Evolutionary conservation across 2,797 vertebrate genomes (phyloP).

Genomic region (Scyliorhinus canicula): DNA sequence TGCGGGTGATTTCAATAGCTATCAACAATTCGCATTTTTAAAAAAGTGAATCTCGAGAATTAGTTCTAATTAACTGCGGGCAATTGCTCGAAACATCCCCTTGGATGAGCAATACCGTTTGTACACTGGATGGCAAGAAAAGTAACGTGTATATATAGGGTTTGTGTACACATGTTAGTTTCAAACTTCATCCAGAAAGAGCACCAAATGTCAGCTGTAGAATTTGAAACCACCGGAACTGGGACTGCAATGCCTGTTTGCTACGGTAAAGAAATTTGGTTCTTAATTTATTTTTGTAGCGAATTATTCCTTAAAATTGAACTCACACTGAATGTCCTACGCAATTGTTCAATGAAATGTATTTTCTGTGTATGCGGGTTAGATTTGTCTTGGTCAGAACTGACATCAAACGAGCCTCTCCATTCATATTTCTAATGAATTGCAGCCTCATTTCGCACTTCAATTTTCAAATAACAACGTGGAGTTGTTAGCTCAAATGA

Average conservation of each 20-base stretch:
- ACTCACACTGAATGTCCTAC: neutral
- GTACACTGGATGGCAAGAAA: constrained; percentile 46
- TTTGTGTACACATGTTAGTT: neutral
- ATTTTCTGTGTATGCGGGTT: constrained; percentile 43
- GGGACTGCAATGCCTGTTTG: constrained; percentile 40
- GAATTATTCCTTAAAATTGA: neutral
- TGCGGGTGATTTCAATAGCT: constrained; percentile 52
- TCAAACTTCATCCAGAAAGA: constrained; percentile 16
- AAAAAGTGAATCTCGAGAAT: constrained; percentile 54
- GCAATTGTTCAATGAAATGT: constrained; percentile 48
- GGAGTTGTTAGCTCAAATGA: neutral
- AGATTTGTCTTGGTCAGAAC: constrained; percentile 34
- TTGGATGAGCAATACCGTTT: constrained; percentile 48
- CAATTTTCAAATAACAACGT: neutral
- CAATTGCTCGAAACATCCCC: constrained; percentile 55
- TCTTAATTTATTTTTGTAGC: neutral
- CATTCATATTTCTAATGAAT: neutral
- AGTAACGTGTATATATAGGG: constrained; percentile 49
- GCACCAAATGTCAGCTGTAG: constrained; percentile 48
- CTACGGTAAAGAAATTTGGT: constrained; percentile 45
- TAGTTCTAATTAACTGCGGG: constrained; percentile 52
- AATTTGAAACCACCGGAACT: constrained; percentile 42
- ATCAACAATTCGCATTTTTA: constrained; percentile 51
- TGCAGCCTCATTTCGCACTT: neutral
- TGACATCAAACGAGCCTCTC: neutral